Conservation (phyloP, 2,888 invertebrate species). For the Campoplex capitator region DNA sequence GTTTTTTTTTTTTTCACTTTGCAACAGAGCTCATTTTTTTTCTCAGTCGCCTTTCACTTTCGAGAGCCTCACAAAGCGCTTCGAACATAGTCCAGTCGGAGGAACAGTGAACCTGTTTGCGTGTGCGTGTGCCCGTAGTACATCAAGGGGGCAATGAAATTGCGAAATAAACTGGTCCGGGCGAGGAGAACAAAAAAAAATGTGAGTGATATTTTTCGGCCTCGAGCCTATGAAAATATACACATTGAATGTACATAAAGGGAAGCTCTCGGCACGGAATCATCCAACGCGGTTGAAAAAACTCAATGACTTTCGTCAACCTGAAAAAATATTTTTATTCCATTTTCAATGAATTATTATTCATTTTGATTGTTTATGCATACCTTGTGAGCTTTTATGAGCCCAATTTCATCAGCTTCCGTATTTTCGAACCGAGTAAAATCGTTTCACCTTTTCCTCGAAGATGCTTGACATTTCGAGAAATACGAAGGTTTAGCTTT, state of each 20-base stretch:
- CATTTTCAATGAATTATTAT: not conserved
- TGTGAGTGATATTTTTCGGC: conserved; percentile 34
- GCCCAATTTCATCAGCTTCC: no score
- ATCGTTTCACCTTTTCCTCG: no score
- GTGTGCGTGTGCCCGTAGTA: not conserved
- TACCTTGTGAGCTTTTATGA: no score
- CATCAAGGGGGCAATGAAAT: conserved; percentile 17
- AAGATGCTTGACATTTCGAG: no score
- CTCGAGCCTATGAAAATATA: conserved; percentile 6
- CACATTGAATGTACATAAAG: not conserved
- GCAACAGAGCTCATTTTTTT: conserved; percentile 35
- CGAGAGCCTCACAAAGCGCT: conserved; percentile 46
- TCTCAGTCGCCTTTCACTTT: conserved; percentile 62
- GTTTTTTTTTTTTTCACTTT: not conserved
- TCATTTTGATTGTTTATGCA: no score
- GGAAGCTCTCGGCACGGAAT: not conserved
- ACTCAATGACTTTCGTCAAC: not conserved
- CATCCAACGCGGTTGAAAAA: not conserved
- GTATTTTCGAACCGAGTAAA: no score
- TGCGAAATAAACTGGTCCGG: conserved; percentile 44
- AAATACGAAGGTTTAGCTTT: no score
- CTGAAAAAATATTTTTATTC: not conserved
- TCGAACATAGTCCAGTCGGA: conserved; percentile 6
- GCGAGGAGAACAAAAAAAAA: conserved; percentile 29
- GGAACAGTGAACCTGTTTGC: conserved; percentile 13